Conservation (phyloP, 2,113 vertebrate genomes). For the Motacilla tschutschensis region DNA sequence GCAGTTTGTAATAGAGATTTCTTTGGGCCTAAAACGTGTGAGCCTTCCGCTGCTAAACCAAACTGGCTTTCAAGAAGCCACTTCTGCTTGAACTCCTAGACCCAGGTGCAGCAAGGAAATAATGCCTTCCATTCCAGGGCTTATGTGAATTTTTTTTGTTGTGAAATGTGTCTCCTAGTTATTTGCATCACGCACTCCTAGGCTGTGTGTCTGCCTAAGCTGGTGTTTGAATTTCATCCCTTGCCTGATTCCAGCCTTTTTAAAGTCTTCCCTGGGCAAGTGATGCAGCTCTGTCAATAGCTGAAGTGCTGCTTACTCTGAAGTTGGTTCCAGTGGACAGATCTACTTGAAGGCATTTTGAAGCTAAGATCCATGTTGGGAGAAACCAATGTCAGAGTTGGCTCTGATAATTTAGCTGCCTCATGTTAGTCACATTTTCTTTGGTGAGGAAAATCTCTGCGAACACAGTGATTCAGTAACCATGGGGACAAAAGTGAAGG, state of each 20-base stretch:
- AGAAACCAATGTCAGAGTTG: slow-evolving; percentile 44
- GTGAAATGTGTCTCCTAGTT: not conserved
- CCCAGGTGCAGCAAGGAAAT: not conserved
- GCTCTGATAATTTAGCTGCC: slow-evolving; percentile 54
- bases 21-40: not conserved
- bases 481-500: slow-evolving; percentile 54
- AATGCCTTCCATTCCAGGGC: not conserved
- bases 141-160: not conserved
- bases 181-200: not conserved
- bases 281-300: not conserved
- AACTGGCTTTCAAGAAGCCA: not conserved
- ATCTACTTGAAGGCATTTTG: not conserved
- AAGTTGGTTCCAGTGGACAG: not conserved
- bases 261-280: not conserved
- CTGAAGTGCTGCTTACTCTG: not conserved
- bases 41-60: not conserved
- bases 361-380: slow-evolving; percentile 15
- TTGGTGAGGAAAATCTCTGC: slow-evolving; percentile 29
- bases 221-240: not conserved
- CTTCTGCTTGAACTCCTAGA: not conserved
- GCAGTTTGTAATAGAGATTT: not conserved
- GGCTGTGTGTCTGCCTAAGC: not conserved
- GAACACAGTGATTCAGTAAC: slow-evolving; percentile 48
- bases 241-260: not conserved
- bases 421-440: slow-evolving; percentile 47